These are phyloP conservation scores for Sclerodermus sp. DNA, from an alignment of 2,888 invertebrate species.

Conservation along the genomic window DNA sequence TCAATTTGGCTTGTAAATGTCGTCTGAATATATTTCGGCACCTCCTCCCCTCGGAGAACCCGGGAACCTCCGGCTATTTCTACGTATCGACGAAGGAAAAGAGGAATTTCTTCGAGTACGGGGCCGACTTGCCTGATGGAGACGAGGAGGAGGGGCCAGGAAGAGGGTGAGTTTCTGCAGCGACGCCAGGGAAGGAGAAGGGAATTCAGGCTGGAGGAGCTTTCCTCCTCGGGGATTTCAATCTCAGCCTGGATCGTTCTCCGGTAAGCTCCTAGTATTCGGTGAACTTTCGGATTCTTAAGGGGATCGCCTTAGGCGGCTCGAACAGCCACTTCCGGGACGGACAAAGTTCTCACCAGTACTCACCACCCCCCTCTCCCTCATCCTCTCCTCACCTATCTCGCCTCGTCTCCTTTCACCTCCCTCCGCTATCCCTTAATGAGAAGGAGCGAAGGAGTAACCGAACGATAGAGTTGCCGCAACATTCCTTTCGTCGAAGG, in stretches of 20 bases:
- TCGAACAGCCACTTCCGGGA: constrained; percentile 18
- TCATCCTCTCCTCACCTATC: no score
- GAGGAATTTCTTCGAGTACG: background rate
- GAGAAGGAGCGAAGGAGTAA: background rate
- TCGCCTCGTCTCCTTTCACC: no score
- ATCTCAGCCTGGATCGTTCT: constrained; percentile 20
- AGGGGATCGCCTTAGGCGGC: constrained; percentile 19
- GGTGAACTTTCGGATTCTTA: constrained; percentile 23
- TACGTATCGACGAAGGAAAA: constrained; percentile 18
- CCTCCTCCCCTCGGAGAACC: constrained; percentile 5
- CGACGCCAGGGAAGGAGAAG: background rate
- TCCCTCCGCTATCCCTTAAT: background rate
- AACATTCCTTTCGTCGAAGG: no score
- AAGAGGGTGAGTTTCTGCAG: background rate
- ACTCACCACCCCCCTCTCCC: no score
- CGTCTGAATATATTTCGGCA: constrained; percentile 46
- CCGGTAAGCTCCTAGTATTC: constrained; percentile 11
- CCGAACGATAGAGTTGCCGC: background rate
- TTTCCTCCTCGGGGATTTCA: constrained; percentile 19
- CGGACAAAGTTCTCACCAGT: background rate
- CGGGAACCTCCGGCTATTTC: constrained; percentile 13
- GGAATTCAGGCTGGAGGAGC: background rate
- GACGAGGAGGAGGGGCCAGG: background rate
- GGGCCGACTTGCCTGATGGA: background rate
- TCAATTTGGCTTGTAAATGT: constrained; percentile 55